Evolutionary conservation across 1,140 invertebrate genomes (phyloP), one percentile per base, ranked within the genome.

Genomic region (Chionoecetes opilio): DNA sequence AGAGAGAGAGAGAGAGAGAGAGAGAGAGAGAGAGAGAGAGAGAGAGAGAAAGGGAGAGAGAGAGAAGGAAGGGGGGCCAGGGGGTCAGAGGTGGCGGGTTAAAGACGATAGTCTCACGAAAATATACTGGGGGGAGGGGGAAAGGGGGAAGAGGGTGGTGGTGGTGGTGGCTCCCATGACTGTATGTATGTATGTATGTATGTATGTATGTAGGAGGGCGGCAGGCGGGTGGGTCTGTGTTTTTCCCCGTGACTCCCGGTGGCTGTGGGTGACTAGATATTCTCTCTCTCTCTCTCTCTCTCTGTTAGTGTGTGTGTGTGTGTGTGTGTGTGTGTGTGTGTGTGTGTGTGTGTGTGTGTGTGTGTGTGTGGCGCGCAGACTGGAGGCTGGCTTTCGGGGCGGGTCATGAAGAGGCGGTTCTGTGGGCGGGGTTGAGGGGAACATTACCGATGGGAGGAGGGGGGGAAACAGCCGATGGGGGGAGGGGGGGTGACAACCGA

Each of bases 211-310:
- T n/a, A n/a, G n/a, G n/a, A n/a, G 21, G 63, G 63, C 26, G 63
- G 63, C 63, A 6, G n/a, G 63, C 63, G 63, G 11, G 63, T 75
- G 63, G 11, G 63, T 75, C 11, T 75, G 63, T 21, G 63, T 75
- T 75, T 75, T 75, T 75, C 63, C 63, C 63, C 63, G 63, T 75
- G 63, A 75, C 63, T 75, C 63, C 63, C 21, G 63, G 63, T 75
- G 63, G 63, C 21, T n/a, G 63, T 31, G 34, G 34, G 31, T 87
- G 34, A 87, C 63, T 75, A 5, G 46, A 53, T 87, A 31, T 32
- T 86, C 84, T 86, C 84, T 86, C 84, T 86, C 84, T 86, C 84
- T 86, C 84, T 86, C 84, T 86, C 84, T 86, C 84, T 86, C 84
- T 11, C 84, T 9, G 32, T 14, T 29, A 32, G 35, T 26, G 8